Percentiles rank a stretch among this genome's conserved stretches.
phyloP scores from a whole-genome alignment of 1,140 invertebrate species.

The Caenorhabditis briggsae region DNA sequence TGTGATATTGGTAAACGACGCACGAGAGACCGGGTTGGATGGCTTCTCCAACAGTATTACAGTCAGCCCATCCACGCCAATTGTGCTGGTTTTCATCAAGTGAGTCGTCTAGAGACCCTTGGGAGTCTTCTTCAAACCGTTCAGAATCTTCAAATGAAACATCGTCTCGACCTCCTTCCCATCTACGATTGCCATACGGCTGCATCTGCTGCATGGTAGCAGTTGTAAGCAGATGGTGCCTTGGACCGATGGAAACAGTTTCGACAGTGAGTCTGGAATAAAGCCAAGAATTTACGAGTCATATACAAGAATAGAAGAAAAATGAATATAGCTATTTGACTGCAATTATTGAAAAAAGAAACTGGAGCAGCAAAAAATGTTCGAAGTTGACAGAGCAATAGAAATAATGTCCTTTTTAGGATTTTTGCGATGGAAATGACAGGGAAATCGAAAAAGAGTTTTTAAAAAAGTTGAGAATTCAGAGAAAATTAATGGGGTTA shows the following conservation, averaged over 20 bases:
- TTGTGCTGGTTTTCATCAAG: conserved; percentile 42
- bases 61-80: conserved; percentile 48
- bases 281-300: neutral
- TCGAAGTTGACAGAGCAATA: too few relatives aligned
- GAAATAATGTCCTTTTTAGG: too few relatives aligned
- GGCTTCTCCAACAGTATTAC: neutral
- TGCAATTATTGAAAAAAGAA: too few relatives aligned
- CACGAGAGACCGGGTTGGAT: conserved; percentile 14
- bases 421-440: too few relatives aligned
- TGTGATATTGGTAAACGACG: conserved; percentile 17
- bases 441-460: too few relatives aligned
- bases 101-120: conserved; percentile 29
- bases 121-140: conserved; percentile 59
- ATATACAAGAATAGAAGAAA: too few relatives aligned
- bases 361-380: too few relatives aligned
- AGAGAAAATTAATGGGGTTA: too few relatives aligned
- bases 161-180: conserved; percentile 21
- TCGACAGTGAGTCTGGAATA: neutral
- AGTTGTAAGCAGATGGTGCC: neutral
- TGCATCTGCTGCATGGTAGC: conserved; percentile 16
- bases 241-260: neutral
- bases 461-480: too few relatives aligned
- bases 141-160: conserved; percentile 61
- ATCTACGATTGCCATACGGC: conserved; percentile 53
- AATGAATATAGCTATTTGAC: too few relatives aligned